Evolutionary conservation across 1,140 invertebrate genomes (phyloP), one percentile per base, ranked within the genome.

Genomic region (Sitophilus oryzae): DNA sequence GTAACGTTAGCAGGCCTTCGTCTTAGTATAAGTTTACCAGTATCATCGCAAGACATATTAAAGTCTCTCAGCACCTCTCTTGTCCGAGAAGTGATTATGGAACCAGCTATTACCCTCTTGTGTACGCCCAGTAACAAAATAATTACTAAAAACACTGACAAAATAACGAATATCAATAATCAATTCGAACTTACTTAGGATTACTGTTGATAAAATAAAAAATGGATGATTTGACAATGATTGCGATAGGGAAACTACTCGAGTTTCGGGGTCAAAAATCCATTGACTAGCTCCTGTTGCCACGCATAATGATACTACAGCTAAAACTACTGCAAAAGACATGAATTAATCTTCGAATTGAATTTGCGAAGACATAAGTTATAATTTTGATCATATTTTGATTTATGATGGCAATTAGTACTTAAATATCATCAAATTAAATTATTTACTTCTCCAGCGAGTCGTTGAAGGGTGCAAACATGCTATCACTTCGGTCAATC

Each of bases 31-130:
- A 93, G 74, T 73, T 93, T 92, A 56, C 93, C 92, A 48, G 91
- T 93, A 68, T 98, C 93, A 74, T 97, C 94, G 77, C 93, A 98
- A 40, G 91, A 96, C 92, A 97, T 96, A 71, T 96, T 97, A 71
- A 96, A 98, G 73, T 97, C 93, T 25, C 83, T 83, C 20, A 98
- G 79, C 0, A 97, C 93, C 35, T 80, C 82, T 37, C 93, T 77
- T 20, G 92, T 92, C 57, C 95, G 76, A 1, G 89, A 84, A 2
- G 93, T 93, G 60, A 98, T 93, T 67, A 98, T 98, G 63, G 91
- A 93, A 9, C 94, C 92, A 11, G 94, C 93, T 53, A 98, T 93
- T 0, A 98, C 93, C 71, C 91, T 80, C 73, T 92, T 90, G 70
- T 98, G 95, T 38, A 97, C 91, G 43, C 96, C 95, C 73, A 86